phyloP scores from a whole-genome alignment of 2,797 vertebrate species.

The Enteromius radiatus region DNA sequence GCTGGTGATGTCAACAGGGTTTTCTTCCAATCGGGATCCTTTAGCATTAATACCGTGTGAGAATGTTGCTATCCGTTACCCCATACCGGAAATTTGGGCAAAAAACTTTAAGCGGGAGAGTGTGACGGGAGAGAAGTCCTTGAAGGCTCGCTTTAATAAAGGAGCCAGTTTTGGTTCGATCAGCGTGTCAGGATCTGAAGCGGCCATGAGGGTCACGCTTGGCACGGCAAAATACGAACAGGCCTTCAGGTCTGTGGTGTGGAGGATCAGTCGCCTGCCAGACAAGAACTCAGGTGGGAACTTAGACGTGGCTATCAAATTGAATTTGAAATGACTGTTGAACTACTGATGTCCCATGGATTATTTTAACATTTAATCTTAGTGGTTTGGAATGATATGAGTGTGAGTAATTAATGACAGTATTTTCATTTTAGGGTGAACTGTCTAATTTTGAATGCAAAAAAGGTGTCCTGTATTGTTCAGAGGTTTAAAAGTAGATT shows the following conservation, averaged over 20 bases:
- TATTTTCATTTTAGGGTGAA: neutral
- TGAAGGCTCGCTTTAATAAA: constrained; percentile 90
- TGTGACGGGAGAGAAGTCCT: constrained; percentile 84
- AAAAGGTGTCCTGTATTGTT: neutral
- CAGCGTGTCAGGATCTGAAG: constrained; percentile 85
- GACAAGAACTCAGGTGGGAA: constrained; percentile 90
- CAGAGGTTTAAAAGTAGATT: neutral
- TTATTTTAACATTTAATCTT: neutral
- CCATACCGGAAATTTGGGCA: constrained; percentile 86
- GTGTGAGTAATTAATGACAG: neutral
- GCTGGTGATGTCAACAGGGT: constrained; percentile 86
- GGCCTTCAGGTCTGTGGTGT: constrained; percentile 88
- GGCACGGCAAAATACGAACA: constrained; percentile 90
- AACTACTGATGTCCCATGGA: too few relatives aligned
- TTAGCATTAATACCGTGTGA: constrained; percentile 87
- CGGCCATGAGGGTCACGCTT: constrained; percentile 88
- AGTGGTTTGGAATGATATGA: neutral
- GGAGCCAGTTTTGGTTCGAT: constrained; percentile 86
- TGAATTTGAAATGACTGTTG: too few relatives aligned
- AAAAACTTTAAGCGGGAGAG: constrained; percentile 89
- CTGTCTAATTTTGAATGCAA: neutral
- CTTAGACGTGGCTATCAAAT: neutral
- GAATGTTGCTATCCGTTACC: constrained; percentile 86
- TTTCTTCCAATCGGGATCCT: constrained; percentile 84
- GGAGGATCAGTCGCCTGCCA: constrained; percentile 87